Evolutionary conservation across 2,888 invertebrate species (phyloP), one percentile per base, ranked within the genome.

Genomic region (Melikaiella ostensackeni): DNA sequence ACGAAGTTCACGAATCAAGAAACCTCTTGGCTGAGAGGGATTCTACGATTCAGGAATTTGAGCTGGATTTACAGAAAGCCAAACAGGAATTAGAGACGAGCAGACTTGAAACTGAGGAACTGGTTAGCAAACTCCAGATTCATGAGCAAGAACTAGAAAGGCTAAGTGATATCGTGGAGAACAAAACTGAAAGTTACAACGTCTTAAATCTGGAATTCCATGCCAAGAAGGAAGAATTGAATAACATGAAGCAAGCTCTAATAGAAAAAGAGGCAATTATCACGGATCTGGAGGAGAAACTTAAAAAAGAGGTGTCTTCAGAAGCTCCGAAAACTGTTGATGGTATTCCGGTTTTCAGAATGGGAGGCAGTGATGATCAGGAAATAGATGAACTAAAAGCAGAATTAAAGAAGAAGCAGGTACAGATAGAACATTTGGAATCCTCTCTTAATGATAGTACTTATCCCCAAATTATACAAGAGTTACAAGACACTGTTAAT

Each of bases 381-480:
- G 78, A 75, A 0, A 79, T 88, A 24, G 84, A 86, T 1, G 79
- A 79, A 19, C 62, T 89, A 38, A 87, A 81, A 27, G 79, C 77
- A 1, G 82, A 88, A 57, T 73, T 90, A 16, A 95, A 95, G 86
- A 94, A 93, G 74, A 96, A 96, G 88, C 95, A 95, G 85, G 90
- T 95, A 76, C 96, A 96, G 91, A 95, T 96, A 83, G 95, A 96
- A 8, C 94, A 95, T 8, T 88, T 96, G 7, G 95, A 96, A 86
- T 94, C 95, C 82, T 94, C 95, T 86, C 91, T 96, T 79, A 93
- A 92, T 76, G 88, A 89, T 57, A 88, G 85, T 66, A 88, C 89
- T 1, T 89, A 88, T 80, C 89, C 90, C 0, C 77, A 79, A 5
- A 88, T 91, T 16, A 83, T 91, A 30, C 89, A 90, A 73, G 93